phyloP scores from a whole-genome alignment of 2,797 vertebrate species.

The Tauraco hartlaubi region DNA sequence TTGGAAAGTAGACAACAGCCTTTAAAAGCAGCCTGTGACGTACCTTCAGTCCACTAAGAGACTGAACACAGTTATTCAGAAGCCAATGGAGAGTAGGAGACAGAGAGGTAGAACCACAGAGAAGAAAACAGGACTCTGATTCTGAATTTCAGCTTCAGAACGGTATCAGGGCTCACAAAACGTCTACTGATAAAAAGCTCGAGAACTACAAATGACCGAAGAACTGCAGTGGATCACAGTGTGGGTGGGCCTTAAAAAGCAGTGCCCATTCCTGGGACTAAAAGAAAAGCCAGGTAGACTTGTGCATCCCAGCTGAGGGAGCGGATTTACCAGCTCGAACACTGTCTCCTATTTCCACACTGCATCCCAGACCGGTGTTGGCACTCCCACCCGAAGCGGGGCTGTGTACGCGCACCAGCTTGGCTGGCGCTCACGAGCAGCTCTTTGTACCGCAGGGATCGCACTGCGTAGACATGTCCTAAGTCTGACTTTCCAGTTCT shows the following conservation, averaged over 20 bases:
- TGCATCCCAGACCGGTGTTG: accelerated
- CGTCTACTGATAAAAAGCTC: neutral
- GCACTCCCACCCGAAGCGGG: neutral
- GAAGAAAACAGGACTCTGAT: neutral
- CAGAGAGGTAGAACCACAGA: neutral
- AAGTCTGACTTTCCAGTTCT: neutral
- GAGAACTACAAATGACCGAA: neutral
- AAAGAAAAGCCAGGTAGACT: neutral
- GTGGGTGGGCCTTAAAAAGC: neutral
- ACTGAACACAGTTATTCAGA: neutral
- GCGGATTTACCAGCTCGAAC: neutral
- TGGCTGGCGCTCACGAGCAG: neutral
- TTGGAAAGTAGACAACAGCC: neutral
- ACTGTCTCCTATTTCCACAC: neutral
- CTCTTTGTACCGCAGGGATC: too few relatives aligned
- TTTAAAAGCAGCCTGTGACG: neutral
- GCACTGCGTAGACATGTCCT: accelerated
- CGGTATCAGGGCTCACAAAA: neutral
- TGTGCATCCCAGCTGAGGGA: neutral
- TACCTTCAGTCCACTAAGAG: neutral
- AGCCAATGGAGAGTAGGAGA: neutral
- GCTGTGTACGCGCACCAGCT: neutral
- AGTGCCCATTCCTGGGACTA: neutral
- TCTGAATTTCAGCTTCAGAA: neutral
- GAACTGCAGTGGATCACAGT: neutral